Conservation (phyloP, 2,113 vertebrate genomes). For the Dromiciops gliroides region DNA sequence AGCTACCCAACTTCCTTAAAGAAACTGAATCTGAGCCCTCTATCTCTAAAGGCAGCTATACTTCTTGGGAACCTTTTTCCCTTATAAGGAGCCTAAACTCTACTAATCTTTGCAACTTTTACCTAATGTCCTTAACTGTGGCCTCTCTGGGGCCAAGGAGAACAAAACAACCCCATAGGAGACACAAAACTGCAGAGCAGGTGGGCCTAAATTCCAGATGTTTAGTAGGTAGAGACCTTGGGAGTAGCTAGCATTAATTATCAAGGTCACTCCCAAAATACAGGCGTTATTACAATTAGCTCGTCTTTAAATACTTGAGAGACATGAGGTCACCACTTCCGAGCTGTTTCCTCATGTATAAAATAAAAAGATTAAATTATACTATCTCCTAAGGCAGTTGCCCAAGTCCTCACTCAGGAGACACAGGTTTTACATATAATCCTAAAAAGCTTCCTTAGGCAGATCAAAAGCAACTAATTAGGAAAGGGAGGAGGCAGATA, state of each 20-base stretch:
- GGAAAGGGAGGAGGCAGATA: background rate
- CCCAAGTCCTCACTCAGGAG: background rate
- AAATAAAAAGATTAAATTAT: background rate
- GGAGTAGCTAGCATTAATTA: background rate
- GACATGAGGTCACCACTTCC: background rate
- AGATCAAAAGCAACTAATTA: background rate
- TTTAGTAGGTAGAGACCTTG: background rate
- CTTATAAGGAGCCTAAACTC: background rate
- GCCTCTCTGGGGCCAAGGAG: background rate
- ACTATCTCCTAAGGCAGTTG: background rate
- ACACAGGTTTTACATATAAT: background rate
- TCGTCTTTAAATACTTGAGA: background rate
- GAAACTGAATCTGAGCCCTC: background rate
- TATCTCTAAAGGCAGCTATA: background rate
- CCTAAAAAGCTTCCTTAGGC: background rate
- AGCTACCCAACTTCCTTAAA: background rate
- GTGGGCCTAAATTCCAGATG: background rate
- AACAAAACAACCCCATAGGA: background rate
- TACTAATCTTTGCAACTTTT: background rate
- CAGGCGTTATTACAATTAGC: background rate
- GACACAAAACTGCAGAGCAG: background rate
- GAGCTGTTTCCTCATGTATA: background rate
- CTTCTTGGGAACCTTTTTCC: background rate
- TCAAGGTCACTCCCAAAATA: background rate
- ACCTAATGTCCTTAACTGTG: background rate